Base-by-base conservation (phyloP, 2,888 invertebrate species). In the Pterostichus niger region DNA sequence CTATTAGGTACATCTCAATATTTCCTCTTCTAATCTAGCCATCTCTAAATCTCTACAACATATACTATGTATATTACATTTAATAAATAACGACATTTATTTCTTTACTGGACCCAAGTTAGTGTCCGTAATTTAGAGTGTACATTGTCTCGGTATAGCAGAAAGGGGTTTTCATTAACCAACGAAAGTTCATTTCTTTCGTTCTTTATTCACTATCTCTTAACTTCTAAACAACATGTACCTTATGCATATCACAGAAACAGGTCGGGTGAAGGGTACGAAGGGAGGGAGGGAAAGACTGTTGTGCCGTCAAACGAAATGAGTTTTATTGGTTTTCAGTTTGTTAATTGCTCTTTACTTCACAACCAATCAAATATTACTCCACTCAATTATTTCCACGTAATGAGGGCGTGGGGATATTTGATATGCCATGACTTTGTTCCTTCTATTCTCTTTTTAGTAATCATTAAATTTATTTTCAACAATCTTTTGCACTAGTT, bases 201-300 rank as follows among this genome's bases (percentile, higher is more conserved):
- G 64, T 64, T 13, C n/a, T 64, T 33, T 35, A 35, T 64, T 64
- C 35, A 35, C 10, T 71, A 11, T 71, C 7, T 49, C 49, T 33
- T 68, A 52, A 52, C 68, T 56, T 64, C 80, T 52, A 64, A 80
- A 52, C 52, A 80, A 52, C 52, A 68, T 56, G 52, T 75, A 75
- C 46, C 52, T 76, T 59, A 78, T 80, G 80, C 80, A 68, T 80
- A 71, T 71, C 68, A 71, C 68, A 71, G 68, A 71, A 44, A 71
- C 17, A 71, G 68, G 68, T 71, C 40, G 17, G 44, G 40, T 17
- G 68, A 9, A 15, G 68, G 64, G 64, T 59, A 35, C 13, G 64
- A 64, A 64, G 64, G 64, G 6, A 13, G n/a, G 15, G 13, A 64
- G 10, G 17, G 40, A 71, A 71, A 71, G 68, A 71, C 15, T 44